phyloP scores from a whole-genome alignment of 2,888 invertebrate species.

The Mimumesa dahlbomi region DNA sequence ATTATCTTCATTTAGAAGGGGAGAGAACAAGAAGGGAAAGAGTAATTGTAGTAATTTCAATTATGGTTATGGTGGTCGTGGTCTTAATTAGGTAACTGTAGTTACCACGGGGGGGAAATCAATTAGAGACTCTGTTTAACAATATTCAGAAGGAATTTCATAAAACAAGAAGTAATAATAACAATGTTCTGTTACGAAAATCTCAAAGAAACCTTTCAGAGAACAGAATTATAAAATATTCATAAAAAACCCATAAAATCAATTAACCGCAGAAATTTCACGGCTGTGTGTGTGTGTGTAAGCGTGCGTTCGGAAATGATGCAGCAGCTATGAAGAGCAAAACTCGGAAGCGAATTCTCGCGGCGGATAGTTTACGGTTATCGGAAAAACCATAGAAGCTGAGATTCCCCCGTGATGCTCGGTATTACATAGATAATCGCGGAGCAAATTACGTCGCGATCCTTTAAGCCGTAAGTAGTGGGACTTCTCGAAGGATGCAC shows the following conservation, averaged over 20 bases:
- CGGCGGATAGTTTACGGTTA: background rate
- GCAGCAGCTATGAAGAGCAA: no score
- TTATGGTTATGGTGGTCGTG: background rate
- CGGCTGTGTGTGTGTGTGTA: no score
- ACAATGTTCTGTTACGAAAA: no score
- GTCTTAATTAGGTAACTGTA: constrained; percentile 12
- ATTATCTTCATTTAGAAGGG: background rate
- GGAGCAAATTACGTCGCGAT: constrained; percentile 35
- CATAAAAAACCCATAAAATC: no score
- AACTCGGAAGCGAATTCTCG: background rate
- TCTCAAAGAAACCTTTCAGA: no score
- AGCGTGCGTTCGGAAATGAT: no score
- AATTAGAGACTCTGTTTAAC: background rate
- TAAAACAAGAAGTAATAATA: no score
- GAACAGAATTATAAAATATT: no score
- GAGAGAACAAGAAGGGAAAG: background rate
- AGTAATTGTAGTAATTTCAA: background rate
- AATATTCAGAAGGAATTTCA: no score
- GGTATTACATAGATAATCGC: constrained; percentile 31
- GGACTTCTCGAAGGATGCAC: constrained; percentile 10
- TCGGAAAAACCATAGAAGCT: background rate
- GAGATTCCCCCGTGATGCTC: constrained; percentile 18
- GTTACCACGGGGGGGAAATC: background rate
- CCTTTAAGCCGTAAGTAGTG: constrained; percentile 17
- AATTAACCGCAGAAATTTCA: no score